phyloP scores from a whole-genome alignment of 2,797 vertebrate species.

The Philypnodon macrostomus region DNA sequence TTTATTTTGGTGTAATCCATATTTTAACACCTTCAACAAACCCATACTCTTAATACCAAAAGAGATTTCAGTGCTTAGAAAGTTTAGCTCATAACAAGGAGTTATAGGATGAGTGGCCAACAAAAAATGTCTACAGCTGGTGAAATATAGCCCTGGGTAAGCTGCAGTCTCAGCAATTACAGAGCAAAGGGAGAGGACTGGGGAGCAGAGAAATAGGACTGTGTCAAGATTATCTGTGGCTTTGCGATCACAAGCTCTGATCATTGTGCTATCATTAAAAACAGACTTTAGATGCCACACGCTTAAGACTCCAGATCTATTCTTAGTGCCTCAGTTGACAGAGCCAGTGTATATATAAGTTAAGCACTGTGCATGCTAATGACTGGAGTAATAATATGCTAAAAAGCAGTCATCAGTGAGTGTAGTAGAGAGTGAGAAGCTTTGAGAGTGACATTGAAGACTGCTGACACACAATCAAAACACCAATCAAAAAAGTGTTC shows the following conservation, averaged over 20 bases:
- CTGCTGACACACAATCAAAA: slow-evolving; percentile 17
- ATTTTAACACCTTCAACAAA: no score
- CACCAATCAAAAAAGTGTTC: slow-evolving; percentile 4
- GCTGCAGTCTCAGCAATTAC: slow-evolving; percentile 25
- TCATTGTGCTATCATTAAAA: slow-evolving; percentile 22
- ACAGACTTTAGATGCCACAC: slow-evolving; percentile 27
- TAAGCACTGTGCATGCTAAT: slow-evolving; percentile 24
- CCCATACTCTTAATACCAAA: background rate
- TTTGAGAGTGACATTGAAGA: slow-evolving; percentile 20
- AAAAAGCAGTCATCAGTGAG: slow-evolving; percentile 15
- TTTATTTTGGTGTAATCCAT: slow-evolving; percentile 1
- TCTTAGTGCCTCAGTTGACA: slow-evolving; percentile 31
- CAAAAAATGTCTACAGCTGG: slow-evolving; percentile 13
- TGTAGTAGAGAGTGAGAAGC: background rate
- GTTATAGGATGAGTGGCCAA: background rate
- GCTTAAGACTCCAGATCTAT: slow-evolving; percentile 9
- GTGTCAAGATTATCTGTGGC: slow-evolving; percentile 8
- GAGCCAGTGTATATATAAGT: slow-evolving; percentile 16
- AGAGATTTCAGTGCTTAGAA: background rate
- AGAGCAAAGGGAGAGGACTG: background rate
- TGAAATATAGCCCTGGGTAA: slow-evolving; percentile 18
- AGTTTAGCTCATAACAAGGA: background rate
- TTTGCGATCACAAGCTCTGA: slow-evolving; percentile 18
- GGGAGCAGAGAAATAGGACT: slow-evolving; percentile 4
- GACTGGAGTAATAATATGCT: slow-evolving; percentile 30